Evolutionary conservation across 2,888 invertebrate species (phyloP), one percentile per base, ranked within the genome.

Genomic region (Idaea aversata): DNA sequence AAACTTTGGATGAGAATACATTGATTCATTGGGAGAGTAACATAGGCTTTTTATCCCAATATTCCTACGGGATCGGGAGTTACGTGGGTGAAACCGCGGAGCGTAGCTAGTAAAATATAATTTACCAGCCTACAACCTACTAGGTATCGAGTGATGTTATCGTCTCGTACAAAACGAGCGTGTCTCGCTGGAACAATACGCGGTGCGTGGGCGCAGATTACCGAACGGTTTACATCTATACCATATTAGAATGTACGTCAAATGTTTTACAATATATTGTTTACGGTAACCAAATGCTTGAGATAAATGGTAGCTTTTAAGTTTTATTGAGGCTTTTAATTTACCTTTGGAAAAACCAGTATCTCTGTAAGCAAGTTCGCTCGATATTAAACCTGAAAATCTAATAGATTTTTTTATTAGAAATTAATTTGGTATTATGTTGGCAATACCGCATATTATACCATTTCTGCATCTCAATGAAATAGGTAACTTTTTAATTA

Each of bases 121-220:
- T 59, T 64, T 61, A 62, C 60, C 38, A 10, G 34, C 60, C 59
- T 64, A 65, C 78, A 78, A 70, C 79, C 75, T 77, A 78, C 77
- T 78, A 60, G 64, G 64, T 75, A 67, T 68, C 68, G 63, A 34
- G 6, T 47, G 34, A 15, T 34, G 57, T 65, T 70, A 72, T 71
- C 75, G 63, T 10, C 2, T 58, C 59, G 73, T 80, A 80, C 82
- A 78, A 75, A 77, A 67, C 75, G 71, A 73, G 72, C 73, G 70
- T 70, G 70, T 77, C 78, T 65, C 75, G 74, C 80, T 78, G 79
- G 79, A 81, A 89, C 90, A 89, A 90, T 90, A 83, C 62, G 62
- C 67, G 64, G 87, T 87, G 88, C 86, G 90, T 89, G 75, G 89
- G 90, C 83, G 83, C 79, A 75, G 82, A 85, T 85, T 85, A 83